Evolutionary conservation across 2,113 vertebrate genomes (phyloP), one percentile per base, ranked within the genome.

Genomic region (Phainopepla nitens): DNA sequence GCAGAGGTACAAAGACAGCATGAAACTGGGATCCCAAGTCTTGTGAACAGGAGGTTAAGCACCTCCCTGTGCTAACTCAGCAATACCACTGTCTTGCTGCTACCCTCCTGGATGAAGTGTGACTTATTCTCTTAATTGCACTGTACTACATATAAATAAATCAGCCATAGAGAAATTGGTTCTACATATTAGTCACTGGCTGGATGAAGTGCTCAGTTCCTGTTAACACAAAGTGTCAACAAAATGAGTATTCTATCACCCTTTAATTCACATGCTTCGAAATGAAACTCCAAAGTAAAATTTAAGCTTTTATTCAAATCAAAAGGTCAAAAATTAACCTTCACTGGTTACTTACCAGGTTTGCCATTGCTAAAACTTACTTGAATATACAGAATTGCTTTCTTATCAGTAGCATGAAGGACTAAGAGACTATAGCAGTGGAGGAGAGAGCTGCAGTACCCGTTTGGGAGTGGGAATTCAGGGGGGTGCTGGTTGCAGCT

Each of bases 381-480:
- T 78, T 53, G 14, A 77, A 29, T 45, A 23, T 51, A 24, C 33
- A 44, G 20, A 69, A 64, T 10, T 33, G 24, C 10, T 61, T 73
- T 65, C 5, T 50, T 73, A 81, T 42, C 64, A 33, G 27, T 29
- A 69, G 20, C 35, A n/a, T 5, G 4, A 33, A 84, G 25, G 13
- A 29, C 25, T 64, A 31, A 41, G 15, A 56, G 20, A 13, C 11
- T 10, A 1, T 1, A 53, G 50, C 19, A 56, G 10, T 20, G 41
- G 11, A 33, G 12, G 21, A 0, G 2, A 80, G 49, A 79, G 57
- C 25, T 87, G 27, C 5, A 20, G 33, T 44, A 14, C 23, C 29
- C 0, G 0, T 36, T 25, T 45, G 44, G 47, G 53, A 53, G 8
- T 14, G n/a, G 54, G 71, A 89, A 47, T 60, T 44, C 2, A 13